A percentile compares a stretch with the other conserved stretches of the same genome.
These are phyloP conservation scores for Isoperla grammatica DNA, from an alignment of 2,888 invertebrate genomes.

Conservation along the genomic window DNA sequence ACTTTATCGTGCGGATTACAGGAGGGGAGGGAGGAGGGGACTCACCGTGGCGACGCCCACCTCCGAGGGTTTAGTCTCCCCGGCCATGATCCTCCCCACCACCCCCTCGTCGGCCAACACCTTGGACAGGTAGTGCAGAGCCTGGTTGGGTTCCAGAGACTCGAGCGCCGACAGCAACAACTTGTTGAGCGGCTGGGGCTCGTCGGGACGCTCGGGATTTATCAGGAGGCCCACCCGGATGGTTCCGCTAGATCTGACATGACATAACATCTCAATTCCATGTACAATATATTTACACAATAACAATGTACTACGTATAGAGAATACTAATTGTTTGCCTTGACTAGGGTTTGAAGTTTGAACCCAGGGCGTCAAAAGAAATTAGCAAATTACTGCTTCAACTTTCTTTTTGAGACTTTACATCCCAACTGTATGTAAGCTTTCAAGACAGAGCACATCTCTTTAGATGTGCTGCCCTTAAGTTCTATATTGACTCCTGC, in stretches of 20 bases:
- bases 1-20: too few species aligned
- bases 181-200: slow-evolving; percentile 56
- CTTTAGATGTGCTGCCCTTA: too few species aligned
- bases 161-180: slow-evolving; percentile 62
- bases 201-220: slow-evolving; percentile 42
- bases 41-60: slow-evolving; percentile 47
- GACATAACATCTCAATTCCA: background rate
- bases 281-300: background rate
- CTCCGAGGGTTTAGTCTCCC: slow-evolving; percentile 25
- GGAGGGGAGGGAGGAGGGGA: slow-evolving; percentile 9
- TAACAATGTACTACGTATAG: background rate
- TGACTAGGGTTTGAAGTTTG: too few species aligned
- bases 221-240: slow-evolving; percentile 67
- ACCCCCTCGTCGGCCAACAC: slow-evolving; percentile 51
- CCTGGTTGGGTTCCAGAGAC: slow-evolving; percentile 52
- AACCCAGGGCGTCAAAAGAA: too few species aligned
- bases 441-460: too few species aligned
- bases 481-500: too few species aligned
- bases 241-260: slow-evolving; percentile 54
- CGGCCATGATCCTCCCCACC: slow-evolving; percentile 34
- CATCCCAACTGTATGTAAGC: too few species aligned
- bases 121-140: slow-evolving; percentile 53
- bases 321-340: background rate
- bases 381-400: too few species aligned
- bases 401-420: too few species aligned